Percentiles rank a stretch among this genome's conserved stretches.
Conservation (phyloP, 1,140 invertebrate genomes). For the Colletes latitarsis region DNA sequence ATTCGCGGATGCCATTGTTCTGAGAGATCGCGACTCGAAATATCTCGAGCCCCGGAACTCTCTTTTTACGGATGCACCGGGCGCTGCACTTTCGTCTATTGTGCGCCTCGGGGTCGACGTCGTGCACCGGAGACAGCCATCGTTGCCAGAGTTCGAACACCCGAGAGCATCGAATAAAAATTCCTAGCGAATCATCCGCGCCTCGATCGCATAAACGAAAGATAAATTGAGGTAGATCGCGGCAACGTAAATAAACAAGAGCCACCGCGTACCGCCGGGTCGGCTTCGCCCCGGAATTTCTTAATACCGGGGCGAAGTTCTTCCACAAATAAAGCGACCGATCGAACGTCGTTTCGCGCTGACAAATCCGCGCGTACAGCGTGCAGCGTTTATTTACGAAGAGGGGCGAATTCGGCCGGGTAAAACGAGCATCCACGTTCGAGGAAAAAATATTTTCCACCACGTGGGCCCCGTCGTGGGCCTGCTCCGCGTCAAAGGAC, state of each 20-base stretch:
- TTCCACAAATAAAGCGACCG: conserved; percentile 46
- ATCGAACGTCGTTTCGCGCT: conserved; percentile 43
- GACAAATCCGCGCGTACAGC: conserved; percentile 34
- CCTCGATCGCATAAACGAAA: background rate
- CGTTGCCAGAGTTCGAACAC: too few species aligned
- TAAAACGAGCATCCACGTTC: background rate
- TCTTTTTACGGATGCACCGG: conserved; percentile 54
- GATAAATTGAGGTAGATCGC: conserved; percentile 26
- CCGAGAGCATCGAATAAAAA: background rate
- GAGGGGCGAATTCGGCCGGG: background rate
- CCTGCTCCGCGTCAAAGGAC: conserved; percentile 28
- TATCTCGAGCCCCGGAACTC: conserved; percentile 64
- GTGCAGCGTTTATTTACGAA: conserved; percentile 50
- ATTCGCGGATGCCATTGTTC: conserved; percentile 67
- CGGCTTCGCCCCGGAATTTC: conserved; percentile 28
- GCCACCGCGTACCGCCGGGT: conserved; percentile 21
- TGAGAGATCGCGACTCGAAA: conserved; percentile 74
- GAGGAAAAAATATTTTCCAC: background rate
- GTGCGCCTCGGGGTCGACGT: background rate
- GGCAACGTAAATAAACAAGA: conserved; percentile 23
- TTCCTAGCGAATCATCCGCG: background rate
- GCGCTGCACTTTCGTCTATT: background rate
- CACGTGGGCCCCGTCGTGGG: background rate
- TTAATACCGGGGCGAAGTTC: conserved; percentile 18
- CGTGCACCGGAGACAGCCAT: too few species aligned